A percentile compares a stretch with the other conserved stretches of the same genome.
These are phyloP conservation scores for Micromys minutus DNA, from an alignment of 2,113 vertebrate genomes.

Conservation along the genomic window DNA sequence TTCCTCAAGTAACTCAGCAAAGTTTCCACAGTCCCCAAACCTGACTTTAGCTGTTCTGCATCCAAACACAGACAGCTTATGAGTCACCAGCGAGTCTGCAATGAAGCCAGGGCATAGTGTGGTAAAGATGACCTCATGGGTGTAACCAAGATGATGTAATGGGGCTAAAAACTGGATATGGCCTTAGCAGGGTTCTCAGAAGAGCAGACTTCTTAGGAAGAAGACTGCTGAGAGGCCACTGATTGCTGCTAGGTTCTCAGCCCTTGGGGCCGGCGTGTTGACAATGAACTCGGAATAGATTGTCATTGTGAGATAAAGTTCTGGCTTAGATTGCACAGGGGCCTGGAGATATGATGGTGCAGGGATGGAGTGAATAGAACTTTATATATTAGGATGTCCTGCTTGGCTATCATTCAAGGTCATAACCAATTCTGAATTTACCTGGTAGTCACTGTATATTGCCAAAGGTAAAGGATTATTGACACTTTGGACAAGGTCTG, in stretches of 20 bases:
- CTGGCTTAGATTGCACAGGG: background rate
- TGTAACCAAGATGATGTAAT: background rate
- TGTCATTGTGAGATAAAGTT: background rate
- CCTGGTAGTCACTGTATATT: background rate
- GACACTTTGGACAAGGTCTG: background rate
- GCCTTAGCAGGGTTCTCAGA: background rate
- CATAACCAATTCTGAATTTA: background rate
- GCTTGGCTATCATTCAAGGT: background rate
- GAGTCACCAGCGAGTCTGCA: background rate
- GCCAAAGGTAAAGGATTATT: background rate
- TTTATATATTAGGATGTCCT: background rate
- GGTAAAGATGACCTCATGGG: constrained; percentile 37
- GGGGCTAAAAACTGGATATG: background rate
- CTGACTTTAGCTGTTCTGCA: background rate
- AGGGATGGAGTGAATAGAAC: background rate
- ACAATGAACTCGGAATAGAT: background rate
- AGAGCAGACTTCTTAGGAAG: background rate
- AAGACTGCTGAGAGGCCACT: background rate
- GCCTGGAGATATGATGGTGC: background rate
- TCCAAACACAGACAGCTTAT: background rate
- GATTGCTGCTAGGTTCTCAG: background rate
- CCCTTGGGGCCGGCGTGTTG: background rate
- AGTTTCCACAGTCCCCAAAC: background rate
- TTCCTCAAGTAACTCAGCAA: background rate
- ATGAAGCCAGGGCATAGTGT: background rate